Base-by-base conservation (phyloP, 92 coral and sea anemone species). In the Diadumene lineata region DNA sequence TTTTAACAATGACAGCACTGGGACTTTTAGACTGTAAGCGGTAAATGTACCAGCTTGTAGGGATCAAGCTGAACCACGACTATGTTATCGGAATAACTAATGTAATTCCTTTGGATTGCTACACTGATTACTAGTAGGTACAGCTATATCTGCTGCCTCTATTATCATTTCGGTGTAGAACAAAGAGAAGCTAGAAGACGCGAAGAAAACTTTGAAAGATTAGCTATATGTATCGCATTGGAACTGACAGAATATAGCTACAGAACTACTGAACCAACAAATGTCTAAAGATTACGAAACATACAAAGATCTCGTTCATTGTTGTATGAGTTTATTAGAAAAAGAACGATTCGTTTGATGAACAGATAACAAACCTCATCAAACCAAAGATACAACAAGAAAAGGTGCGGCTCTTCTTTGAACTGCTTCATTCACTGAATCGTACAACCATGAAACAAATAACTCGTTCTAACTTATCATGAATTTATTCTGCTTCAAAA, bases 391-490 rank as follows among this genome's bases (percentile, higher is more conserved):
- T 50, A 46, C 33, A 13, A 56, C 61, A 18, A n/a, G 75, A 70
- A 70, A 70, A 72, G 77, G 67, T 21, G 77, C 77, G 66, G 67
- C 77, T 72, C 27, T 11, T 4, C 68, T 62, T 62, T 62, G 68
- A 62, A 62, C 43, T 62, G 11, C 43, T 62, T 28, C 21, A 28
- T 27, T 26, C 38, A 62, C 1, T 3, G 4, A 29, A 30, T 58
- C 11, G 22, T 2, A 53, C n/a, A 38, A 38, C 13, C 6, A 4
- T 38, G 13, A 38, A 38, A 38, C n/a, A n/a, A n/a, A n/a, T n/a
- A n/a, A n/a, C n/a, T n/a, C n/a, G n/a, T n/a, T n/a, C n/a, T n/a
- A n/a, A n/a, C n/a, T n/a, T n/a, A n/a, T n/a, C n/a, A n/a, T n/a
- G n/a, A n/a, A n/a, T n/a, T 38, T 38, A 38, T 38, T 4, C 48